phyloP scores from a whole-genome alignment of 2,888 invertebrate species.

The Callosobruchus maculatus region DNA sequence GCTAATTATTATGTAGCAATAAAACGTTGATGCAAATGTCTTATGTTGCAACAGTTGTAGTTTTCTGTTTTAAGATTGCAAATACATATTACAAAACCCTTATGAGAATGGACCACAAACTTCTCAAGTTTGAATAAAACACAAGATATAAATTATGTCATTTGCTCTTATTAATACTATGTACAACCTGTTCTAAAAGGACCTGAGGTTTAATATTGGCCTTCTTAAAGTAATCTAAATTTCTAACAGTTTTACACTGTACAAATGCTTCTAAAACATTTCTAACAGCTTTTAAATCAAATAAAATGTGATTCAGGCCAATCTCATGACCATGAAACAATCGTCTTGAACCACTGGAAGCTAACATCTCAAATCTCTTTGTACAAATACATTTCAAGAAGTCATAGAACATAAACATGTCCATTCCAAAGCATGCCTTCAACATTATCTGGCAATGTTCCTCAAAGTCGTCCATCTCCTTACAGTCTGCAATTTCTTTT shows the following conservation, averaged over 20 bases:
- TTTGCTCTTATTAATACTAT: constrained; percentile 7
- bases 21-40: no score
- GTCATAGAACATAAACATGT: constrained; percentile 65
- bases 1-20: no score
- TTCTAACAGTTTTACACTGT: constrained; percentile 44
- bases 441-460: constrained; percentile 80
- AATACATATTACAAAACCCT: no score
- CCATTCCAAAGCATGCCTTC: constrained; percentile 73
- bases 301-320: constrained; percentile 50
- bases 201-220: constrained; percentile 14
- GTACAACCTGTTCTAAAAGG: constrained; percentile 15
- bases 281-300: constrained; percentile 50
- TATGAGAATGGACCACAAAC: no score
- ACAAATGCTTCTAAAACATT: constrained; percentile 47
- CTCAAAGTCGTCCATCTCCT: constrained; percentile 67
- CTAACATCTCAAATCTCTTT: constrained; percentile 48
- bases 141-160: not conserved
- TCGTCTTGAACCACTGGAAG: constrained; percentile 29
- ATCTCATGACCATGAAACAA: constrained; percentile 48
- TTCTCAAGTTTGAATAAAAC: not conserved
- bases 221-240: constrained; percentile 46
- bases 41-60: no score
- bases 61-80: no score
- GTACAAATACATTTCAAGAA: constrained; percentile 60
- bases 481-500: constrained; percentile 76